Conservation (phyloP, 2,113 vertebrate genomes). For the Ellobius talpinus region DNA sequence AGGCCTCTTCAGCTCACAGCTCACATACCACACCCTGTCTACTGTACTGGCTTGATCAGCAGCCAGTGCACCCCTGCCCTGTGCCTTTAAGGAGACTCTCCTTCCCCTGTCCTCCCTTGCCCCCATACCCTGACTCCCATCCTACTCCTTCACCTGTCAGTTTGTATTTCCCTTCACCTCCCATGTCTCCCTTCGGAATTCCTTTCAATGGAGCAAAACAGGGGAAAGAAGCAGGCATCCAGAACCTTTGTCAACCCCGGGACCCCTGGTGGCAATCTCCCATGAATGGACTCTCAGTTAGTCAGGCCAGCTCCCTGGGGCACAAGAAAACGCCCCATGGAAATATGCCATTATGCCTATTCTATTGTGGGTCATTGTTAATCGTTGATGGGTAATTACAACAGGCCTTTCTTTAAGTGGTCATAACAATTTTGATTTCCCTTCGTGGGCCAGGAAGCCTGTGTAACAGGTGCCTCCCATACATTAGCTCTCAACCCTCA, state of each 20-base stretch:
- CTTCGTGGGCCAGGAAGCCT: not conserved
- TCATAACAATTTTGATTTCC: not conserved
- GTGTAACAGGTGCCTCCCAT: not conserved
- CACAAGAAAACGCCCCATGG: not conserved
- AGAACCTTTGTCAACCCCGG: not conserved
- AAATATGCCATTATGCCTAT: not conserved
- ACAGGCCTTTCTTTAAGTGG: not conserved
- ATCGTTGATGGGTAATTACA: not conserved
- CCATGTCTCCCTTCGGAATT: not conserved
- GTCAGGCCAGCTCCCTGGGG: not conserved
- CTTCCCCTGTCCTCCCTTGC: not conserved
- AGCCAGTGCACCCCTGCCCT: not conserved
- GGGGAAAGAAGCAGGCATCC: slow-evolving; percentile 17
- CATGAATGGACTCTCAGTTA: not conserved
- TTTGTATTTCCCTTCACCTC: not conserved
- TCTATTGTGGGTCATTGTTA: not conserved
- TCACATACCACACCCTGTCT: slow-evolving; percentile 62
- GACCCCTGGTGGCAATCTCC: not conserved
- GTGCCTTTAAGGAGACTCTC: not conserved
- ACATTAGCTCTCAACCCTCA: not conserved
- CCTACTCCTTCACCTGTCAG: not conserved
- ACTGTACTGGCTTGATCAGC: not conserved
- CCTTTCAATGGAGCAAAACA: not conserved
- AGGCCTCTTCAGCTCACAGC: not conserved
- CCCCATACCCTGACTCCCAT: not conserved